Evolutionary conservation across 2,797 vertebrate species (phyloP).

Genomic region (Rhynchonycteris naso): DNA sequence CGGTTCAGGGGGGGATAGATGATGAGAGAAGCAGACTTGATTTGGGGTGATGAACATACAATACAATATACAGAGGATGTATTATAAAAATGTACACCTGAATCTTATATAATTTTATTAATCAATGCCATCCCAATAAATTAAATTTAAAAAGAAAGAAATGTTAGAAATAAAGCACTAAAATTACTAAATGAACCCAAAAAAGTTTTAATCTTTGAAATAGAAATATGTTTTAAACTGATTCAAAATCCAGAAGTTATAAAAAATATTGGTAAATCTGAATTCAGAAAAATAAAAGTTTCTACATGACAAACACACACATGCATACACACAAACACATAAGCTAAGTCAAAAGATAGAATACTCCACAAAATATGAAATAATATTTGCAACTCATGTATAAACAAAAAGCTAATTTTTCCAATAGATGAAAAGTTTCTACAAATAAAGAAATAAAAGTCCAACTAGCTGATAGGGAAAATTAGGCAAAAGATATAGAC

Average conservation of each 20-base stretch:
- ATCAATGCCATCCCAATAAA: too few species aligned
- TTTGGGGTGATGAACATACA: too few species aligned
- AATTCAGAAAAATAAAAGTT: slow-evolving; percentile 45
- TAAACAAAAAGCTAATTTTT: slow-evolving; percentile 18
- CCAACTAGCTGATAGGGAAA: slow-evolving; percentile 55
- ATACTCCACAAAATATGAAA: slow-evolving; percentile 12
- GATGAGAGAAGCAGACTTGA: too few species aligned
- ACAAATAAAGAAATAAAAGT: slow-evolving; percentile 49
- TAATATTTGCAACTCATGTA: background rate
- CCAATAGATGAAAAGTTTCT: slow-evolving; percentile 12
- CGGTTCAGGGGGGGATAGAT: too few species aligned
- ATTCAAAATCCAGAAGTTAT: slow-evolving; percentile 41
- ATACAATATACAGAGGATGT: too few species aligned
- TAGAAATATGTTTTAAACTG: background rate
- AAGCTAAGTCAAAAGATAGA: background rate
- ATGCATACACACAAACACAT: background rate
- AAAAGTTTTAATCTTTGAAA: slow-evolving; percentile 37
- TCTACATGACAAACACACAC: background rate
- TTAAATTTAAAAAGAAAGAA: too few species aligned
- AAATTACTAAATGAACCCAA: background rate
- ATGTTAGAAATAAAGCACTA: slow-evolving; percentile 55
- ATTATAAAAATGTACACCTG: too few species aligned
- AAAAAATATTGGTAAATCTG: background rate
- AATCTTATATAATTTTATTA: too few species aligned
- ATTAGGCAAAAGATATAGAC: slow-evolving; percentile 58